Conservation (phyloP, 2,888 invertebrate genomes). For the Choreutis nemorana region DNA sequence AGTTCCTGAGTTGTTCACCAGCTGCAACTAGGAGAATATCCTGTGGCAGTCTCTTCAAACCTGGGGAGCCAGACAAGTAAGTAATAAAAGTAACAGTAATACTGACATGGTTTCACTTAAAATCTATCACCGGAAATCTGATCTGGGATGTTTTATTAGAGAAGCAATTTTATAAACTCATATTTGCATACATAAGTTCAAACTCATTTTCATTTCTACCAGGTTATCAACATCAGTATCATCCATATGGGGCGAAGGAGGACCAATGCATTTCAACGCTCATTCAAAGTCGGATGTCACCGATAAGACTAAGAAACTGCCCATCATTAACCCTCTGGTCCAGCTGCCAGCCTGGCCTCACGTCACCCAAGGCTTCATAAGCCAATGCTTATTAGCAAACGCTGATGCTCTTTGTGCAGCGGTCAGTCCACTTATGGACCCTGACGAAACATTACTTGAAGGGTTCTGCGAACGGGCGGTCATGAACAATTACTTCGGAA, state of each 20-base stretch:
- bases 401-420: slow-evolving; percentile 96
- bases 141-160: no score
- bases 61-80: slow-evolving; percentile 71
- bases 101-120: no score
- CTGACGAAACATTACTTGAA: slow-evolving; percentile 86
- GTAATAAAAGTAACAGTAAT: no score
- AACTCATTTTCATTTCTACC: slow-evolving; percentile 15
- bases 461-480: slow-evolving; percentile 93
- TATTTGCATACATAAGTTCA: slow-evolving; percentile 1
- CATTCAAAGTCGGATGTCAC: slow-evolving; percentile 55
- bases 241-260: slow-evolving; percentile 59
- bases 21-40: slow-evolving; percentile 90
- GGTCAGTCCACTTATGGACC: slow-evolving; percentile 94
- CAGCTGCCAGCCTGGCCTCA: slow-evolving; percentile 89
- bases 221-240: slow-evolving; percentile 60
- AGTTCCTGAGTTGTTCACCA: slow-evolving; percentile 77
- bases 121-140: no score
- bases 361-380: slow-evolving; percentile 85
- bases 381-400: slow-evolving; percentile 93
- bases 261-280: slow-evolving; percentile 23
- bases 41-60: slow-evolving; percentile 87
- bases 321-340: slow-evolving; percentile 91
- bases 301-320: slow-evolving; percentile 74
- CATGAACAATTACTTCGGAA: slow-evolving; percentile 99
- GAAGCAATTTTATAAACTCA: slow-evolving; percentile 3